These are phyloP conservation scores for Chlorops oryzae DNA, from an alignment of 1,140 invertebrate species.

Conservation along the genomic window DNA sequence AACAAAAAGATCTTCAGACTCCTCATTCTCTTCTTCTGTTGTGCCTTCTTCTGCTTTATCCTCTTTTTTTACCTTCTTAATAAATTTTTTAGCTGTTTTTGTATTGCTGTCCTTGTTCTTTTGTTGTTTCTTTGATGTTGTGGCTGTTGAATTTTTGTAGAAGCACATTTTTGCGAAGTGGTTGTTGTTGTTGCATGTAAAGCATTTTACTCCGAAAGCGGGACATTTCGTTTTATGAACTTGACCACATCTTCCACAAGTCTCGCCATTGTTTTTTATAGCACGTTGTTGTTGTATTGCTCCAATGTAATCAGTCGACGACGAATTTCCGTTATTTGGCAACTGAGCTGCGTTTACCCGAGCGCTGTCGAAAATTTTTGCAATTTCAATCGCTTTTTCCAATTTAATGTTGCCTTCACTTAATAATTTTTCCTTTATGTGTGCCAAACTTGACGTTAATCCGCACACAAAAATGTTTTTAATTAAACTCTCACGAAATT, in stretches of 20 bases:
- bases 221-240: constrained; percentile 17
- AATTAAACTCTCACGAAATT: constrained; percentile 19
- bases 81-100: not conserved
- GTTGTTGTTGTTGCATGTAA: constrained; percentile 17
- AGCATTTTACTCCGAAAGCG: constrained; percentile 19
- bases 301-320: not conserved
- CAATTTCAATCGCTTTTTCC: constrained; percentile 9
- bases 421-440: constrained; percentile 8
- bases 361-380: constrained; percentile 7
- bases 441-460: not conserved
- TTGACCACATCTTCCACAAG: constrained; percentile 12
- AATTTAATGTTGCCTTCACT: constrained; percentile 8
- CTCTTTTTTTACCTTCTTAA: not conserved
- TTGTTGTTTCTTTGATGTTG: not conserved
- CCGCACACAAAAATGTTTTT: constrained; percentile 22
- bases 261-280: not conserved
- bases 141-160: too few relatives aligned
- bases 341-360: constrained; percentile 1
- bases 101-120: not conserved
- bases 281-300: not conserved
- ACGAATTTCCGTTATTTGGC: not conserved
- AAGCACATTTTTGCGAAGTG: constrained; percentile 22
- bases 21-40: not conserved
- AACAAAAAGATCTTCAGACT: constrained; percentile 3
- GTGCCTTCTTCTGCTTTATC: not conserved